These are phyloP conservation scores for Globia sparganii DNA, from an alignment of 2,888 invertebrate genomes.

Conservation along the genomic window DNA sequence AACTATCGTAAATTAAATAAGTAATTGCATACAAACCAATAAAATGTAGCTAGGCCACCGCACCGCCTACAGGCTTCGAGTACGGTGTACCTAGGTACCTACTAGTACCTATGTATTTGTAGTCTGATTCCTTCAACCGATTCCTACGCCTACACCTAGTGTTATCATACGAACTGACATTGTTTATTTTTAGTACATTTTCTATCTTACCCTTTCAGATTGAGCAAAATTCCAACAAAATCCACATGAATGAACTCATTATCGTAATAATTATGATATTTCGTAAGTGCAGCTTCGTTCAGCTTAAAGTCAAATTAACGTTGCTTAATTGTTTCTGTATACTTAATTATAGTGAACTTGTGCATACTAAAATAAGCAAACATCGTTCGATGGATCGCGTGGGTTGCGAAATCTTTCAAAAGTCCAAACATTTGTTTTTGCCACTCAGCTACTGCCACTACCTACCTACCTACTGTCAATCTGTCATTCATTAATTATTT, in stretches of 20 bases:
- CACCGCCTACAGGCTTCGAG: slow-evolving; percentile 34
- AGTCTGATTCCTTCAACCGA: slow-evolving; percentile 30
- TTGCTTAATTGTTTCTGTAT: background rate
- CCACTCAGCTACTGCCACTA: background rate
- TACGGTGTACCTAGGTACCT: slow-evolving; percentile 9
- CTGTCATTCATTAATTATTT: slow-evolving; percentile 7
- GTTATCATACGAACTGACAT: slow-evolving; percentile 44
- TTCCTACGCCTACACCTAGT: slow-evolving; percentile 55
- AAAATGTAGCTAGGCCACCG: slow-evolving; percentile 35
- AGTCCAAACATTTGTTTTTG: background rate
- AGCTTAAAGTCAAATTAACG: background rate
- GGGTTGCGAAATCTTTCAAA: background rate
- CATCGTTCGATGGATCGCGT: background rate
- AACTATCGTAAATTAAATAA: slow-evolving; percentile 18
- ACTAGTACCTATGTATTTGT: slow-evolving; percentile 3
- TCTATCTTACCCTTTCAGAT: slow-evolving; percentile 53
- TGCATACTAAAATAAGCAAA: background rate
- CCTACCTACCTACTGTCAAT: background rate
- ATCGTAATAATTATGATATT: background rate
- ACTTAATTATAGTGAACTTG: background rate
- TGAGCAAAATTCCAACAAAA: slow-evolving; percentile 54
- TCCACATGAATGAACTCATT: slow-evolving; percentile 21
- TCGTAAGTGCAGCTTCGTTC: slow-evolving; percentile 10
- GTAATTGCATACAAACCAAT: slow-evolving; percentile 41
- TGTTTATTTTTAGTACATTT: slow-evolving; percentile 52